These are phyloP conservation scores for Nothura maculosa DNA, from an alignment of 2,797 vertebrate genomes.

Conservation along the genomic window DNA sequence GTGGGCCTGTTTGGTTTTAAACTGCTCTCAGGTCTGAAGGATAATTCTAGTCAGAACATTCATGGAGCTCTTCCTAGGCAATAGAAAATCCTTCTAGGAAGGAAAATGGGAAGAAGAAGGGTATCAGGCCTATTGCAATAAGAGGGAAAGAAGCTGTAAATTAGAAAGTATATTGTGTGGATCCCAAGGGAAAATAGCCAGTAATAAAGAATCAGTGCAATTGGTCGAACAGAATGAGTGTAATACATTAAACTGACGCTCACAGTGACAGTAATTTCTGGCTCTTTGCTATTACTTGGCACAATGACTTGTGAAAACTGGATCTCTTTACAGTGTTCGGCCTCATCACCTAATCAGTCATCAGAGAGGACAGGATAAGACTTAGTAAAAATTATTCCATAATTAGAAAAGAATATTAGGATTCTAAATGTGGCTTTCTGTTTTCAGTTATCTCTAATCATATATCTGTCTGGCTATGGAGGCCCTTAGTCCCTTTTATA, in stretches of 20 bases:
- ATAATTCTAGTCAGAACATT: background rate
- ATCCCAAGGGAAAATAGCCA: slow-evolving; percentile 35
- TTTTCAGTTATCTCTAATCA: slow-evolving; percentile 13
- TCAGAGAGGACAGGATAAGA: background rate
- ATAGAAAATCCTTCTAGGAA: background rate
- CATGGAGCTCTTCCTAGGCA: background rate
- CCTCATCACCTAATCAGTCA: slow-evolving; percentile 36
- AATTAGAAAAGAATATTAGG: slow-evolving; percentile 34
- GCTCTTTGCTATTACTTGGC: slow-evolving; percentile 28
- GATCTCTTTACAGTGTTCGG: background rate
- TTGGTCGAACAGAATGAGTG: background rate
- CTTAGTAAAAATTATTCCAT: slow-evolving; percentile 40
- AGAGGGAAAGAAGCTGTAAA: slow-evolving; percentile 30
- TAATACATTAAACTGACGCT: slow-evolving; percentile 7
- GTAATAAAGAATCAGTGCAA: background rate
- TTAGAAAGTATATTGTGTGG: slow-evolving; percentile 22
- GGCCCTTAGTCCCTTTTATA: background rate
- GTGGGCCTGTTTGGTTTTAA: background rate
- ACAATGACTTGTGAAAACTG: slow-evolving; percentile 19
- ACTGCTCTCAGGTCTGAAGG: background rate
- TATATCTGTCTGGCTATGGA: background rate
- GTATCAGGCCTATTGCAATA: background rate
- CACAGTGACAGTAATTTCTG: slow-evolving; percentile 31
- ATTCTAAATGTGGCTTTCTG: slow-evolving; percentile 29
- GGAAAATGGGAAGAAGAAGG: background rate